Conservation (phyloP, 2,797 vertebrate species). For the Hoplostethus atlanticus region DNA sequence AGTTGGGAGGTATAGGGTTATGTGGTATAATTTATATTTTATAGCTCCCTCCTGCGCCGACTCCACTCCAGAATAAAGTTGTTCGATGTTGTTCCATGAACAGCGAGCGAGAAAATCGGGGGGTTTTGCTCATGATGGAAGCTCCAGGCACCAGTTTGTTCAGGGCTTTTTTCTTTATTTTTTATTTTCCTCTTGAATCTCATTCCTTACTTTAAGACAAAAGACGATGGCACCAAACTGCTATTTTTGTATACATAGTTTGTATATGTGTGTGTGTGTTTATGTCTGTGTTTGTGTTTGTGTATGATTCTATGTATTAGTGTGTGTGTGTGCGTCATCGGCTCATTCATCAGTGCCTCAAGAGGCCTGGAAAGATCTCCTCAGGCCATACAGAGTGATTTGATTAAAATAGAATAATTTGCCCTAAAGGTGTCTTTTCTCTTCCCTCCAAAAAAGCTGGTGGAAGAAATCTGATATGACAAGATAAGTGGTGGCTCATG, state of each 20-base stretch:
- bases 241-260: conserved; percentile 3
- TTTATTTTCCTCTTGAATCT: conserved; percentile 62
- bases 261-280: conserved; percentile 35
- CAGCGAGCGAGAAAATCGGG: conserved; percentile 77
- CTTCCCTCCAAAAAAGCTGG: conserved; percentile 67
- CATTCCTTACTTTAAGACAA: conserved; percentile 58
- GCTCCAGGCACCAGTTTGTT: conserved; percentile 77
- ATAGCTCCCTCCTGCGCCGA: conserved; percentile 78
- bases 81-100: conserved; percentile 78
- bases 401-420: conserved; percentile 85
- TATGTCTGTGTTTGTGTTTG: conserved; percentile 28
- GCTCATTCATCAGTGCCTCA: conserved; percentile 58
- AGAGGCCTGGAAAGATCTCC: conserved; percentile 70
- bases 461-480: conserved; percentile 86
- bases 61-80: conserved; percentile 81
- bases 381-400: conserved; percentile 77
- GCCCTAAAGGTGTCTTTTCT: conserved; percentile 84
- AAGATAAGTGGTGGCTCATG: conserved; percentile 87
- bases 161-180: conserved; percentile 56
- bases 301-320: not conserved
- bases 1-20: conserved; percentile 84
- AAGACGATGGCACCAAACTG: conserved; percentile 28
- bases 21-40: conserved; percentile 87
- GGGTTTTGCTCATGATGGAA: conserved; percentile 77
- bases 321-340: conserved; percentile 47